A percentile compares a stretch with the other conserved stretches of the same genome.
phyloP scores from a whole-genome alignment of 2,888 invertebrate genomes.

The Zelleria hepariella region DNA sequence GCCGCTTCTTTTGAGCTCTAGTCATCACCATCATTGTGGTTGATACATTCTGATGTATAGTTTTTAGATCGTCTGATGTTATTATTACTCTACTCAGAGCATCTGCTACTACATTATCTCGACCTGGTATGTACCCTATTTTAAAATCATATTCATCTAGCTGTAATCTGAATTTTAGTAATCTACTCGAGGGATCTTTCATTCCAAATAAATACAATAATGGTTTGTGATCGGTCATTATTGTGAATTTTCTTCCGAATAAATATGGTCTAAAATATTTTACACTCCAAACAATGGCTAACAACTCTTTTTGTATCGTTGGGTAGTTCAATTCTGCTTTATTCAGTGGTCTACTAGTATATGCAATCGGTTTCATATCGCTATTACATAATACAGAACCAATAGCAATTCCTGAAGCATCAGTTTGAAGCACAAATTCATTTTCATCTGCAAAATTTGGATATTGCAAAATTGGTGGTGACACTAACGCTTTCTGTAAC shows the following conservation, averaged over 20 bases:
- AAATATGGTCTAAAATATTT: constrained; percentile 4
- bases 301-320: not conserved
- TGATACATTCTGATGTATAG: constrained; percentile 4
- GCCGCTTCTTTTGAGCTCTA: constrained; percentile 11
- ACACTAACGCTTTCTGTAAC: not conserved
- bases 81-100: constrained; percentile 13
- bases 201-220: constrained; percentile 1
- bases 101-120: constrained; percentile 13
- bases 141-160: constrained; percentile 11
- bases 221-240: not conserved
- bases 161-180: constrained; percentile 2
- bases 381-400: not conserved
- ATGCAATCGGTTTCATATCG: not conserved
- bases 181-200: constrained; percentile 1
- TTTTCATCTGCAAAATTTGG: constrained; percentile 3
- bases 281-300: not conserved
- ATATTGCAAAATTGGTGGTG: constrained; percentile 1
- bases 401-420: not conserved
- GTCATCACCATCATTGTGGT: constrained; percentile 11
- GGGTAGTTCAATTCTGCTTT: not conserved
- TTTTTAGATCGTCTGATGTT: constrained; percentile 14
- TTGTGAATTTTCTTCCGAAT: not conserved
- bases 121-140: constrained; percentile 14
- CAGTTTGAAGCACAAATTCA: constrained; percentile 1
- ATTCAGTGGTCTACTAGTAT: not conserved